phyloP scores from a whole-genome alignment of 2,113 vertebrate genomes.

The Tinamus guttatus region DNA sequence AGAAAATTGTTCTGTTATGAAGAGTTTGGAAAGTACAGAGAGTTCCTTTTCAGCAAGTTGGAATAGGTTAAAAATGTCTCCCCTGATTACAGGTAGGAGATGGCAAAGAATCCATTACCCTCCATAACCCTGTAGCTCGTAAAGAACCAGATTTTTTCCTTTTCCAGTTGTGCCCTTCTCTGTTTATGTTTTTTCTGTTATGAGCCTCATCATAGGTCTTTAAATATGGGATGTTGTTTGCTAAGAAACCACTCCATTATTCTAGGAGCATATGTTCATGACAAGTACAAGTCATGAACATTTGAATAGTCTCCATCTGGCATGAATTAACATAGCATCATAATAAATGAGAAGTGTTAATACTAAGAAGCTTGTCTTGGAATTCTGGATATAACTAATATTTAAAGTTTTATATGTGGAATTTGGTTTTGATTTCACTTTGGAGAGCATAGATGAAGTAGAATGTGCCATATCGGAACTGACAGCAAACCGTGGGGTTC shows the following conservation, averaged over 20 bases:
- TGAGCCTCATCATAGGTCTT: constrained; percentile 57
- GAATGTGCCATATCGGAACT: neutral
- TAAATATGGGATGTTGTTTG: constrained; percentile 70
- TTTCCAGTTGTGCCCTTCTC: constrained; percentile 49
- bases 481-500: neutral
- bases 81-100: neutral
- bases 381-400: constrained; percentile 38
- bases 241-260: constrained; percentile 72
- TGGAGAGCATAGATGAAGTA: neutral
- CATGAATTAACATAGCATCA: constrained; percentile 61
- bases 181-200: constrained; percentile 18
- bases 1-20: neutral
- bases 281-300: constrained; percentile 71
- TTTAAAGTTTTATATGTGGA: neutral
- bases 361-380: constrained; percentile 6
- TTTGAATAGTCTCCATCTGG: constrained; percentile 76
- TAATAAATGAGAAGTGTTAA: constrained; percentile 70
- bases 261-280: constrained; percentile 64
- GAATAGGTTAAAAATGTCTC: neutral
- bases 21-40: neutral
- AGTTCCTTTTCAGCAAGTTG: neutral
- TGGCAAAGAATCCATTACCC: neutral
- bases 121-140: neutral
- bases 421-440: neutral
- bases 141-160: neutral